Conservation (phyloP, 2,797 vertebrate species). For the Urocyon cinereoargenteus region DNA sequence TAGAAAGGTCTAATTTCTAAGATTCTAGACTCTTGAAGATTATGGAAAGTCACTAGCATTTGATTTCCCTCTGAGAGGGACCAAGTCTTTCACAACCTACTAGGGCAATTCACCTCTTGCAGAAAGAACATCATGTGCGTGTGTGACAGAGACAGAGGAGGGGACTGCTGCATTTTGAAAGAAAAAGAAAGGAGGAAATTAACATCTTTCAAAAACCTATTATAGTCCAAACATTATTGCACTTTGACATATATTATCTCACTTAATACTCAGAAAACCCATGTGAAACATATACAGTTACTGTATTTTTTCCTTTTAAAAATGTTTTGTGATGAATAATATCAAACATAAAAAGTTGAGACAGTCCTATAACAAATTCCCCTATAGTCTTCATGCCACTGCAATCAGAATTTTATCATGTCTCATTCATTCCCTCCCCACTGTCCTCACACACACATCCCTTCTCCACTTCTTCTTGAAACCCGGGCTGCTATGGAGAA, state of each 20-base stretch:
- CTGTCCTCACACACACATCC: neutral
- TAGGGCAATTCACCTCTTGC: neutral
- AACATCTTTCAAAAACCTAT: conserved; percentile 22
- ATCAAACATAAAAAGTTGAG: neutral
- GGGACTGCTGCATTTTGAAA: neutral
- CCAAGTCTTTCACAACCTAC: neutral
- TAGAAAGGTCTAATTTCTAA: neutral
- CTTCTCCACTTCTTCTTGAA: neutral
- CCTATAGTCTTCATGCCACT: neutral
- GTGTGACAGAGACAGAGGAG: neutral
- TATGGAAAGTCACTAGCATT: neutral
- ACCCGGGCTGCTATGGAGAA: neutral
- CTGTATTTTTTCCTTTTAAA: neutral
- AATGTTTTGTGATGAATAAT: neutral
- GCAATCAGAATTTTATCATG: neutral
- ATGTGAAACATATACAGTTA: neutral
- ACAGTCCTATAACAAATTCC: neutral
- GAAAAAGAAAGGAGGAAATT: neutral
- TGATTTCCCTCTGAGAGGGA: neutral
- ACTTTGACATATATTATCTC: neutral
- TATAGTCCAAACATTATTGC: neutral
- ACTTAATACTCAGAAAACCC: neutral
- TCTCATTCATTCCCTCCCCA: neutral
- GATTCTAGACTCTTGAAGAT: neutral
- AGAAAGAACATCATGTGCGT: neutral